phyloP scores from a whole-genome alignment of 2,113 vertebrate genomes.

The Noctilio leporinus region DNA sequence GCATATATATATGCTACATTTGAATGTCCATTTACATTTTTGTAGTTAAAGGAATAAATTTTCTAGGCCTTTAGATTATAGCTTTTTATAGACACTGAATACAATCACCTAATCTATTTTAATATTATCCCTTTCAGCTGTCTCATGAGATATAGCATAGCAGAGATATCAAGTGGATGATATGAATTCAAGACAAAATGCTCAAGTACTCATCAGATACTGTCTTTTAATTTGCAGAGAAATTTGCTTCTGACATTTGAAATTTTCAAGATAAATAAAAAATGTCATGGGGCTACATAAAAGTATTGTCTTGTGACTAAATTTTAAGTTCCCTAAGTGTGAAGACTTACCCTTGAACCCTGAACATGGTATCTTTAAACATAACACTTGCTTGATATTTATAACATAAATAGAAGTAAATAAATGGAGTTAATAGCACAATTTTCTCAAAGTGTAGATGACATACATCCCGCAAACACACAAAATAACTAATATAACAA shows the following conservation, averaged over 20 bases:
- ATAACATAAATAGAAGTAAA: not conserved
- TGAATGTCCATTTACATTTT: constrained; percentile 73
- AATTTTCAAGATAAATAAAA: constrained; percentile 42
- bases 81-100: constrained; percentile 70
- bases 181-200: constrained; percentile 66
- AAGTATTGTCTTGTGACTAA: not conserved
- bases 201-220: constrained; percentile 56
- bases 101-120: constrained; percentile 74
- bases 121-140: constrained; percentile 70
- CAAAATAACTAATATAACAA: not conserved
- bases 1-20: constrained; percentile 70
- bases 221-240: constrained; percentile 56
- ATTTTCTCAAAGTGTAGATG: not conserved
- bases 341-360: not conserved
- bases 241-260: constrained; percentile 60
- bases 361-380: not conserved
- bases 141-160: constrained; percentile 44
- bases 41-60: constrained; percentile 72
- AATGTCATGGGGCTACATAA: constrained; percentile 6
- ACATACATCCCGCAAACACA: not conserved
- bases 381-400: not conserved
- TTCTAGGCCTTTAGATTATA: constrained; percentile 60
- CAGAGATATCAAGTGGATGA: constrained; percentile 63
- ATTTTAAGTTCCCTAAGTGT: not conserved
- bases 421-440: not conserved